A percentile compares a stretch with the other conserved stretches of the same genome.
Evolutionary conservation across 2,797 vertebrate species (phyloP).

Genomic region (Heterohyrax brucei): DNA sequence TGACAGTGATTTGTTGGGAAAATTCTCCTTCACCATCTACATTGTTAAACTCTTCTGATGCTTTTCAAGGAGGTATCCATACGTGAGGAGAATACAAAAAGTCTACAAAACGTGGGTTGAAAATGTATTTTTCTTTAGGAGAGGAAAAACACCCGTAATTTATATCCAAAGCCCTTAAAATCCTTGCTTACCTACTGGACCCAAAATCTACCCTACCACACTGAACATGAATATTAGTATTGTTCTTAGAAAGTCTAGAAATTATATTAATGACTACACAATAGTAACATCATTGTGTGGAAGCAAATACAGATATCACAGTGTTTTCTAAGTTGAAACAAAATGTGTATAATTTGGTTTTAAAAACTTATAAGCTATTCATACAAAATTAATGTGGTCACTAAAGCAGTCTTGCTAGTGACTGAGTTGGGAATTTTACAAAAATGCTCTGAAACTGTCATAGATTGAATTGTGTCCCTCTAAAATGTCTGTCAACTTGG

Average conservation of each 20-base stretch:
- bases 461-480: too few relatives aligned
- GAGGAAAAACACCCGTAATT: background rate
- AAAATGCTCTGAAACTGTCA: background rate
- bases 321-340: background rate
- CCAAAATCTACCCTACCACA: background rate
- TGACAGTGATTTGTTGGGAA: background rate
- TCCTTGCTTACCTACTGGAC: background rate
- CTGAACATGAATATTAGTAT: background rate
- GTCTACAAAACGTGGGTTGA: background rate
- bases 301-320: constrained; percentile 41
- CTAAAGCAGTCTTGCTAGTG: background rate
- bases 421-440: constrained; percentile 4
- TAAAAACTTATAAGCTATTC: background rate
- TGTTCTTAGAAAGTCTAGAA: constrained; percentile 28
- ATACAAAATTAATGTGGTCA: constrained; percentile 53
- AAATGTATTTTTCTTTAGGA: background rate
- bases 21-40: background rate
- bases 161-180: background rate
- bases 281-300: background rate
- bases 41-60: background rate
- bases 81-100: background rate
- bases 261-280: background rate
- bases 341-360: constrained; percentile 55
- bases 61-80: background rate
- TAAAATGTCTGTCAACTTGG: too few relatives aligned